Evolutionary conservation across 2,888 invertebrate species (phyloP).

Genomic region (Eulithis prunata): DNA sequence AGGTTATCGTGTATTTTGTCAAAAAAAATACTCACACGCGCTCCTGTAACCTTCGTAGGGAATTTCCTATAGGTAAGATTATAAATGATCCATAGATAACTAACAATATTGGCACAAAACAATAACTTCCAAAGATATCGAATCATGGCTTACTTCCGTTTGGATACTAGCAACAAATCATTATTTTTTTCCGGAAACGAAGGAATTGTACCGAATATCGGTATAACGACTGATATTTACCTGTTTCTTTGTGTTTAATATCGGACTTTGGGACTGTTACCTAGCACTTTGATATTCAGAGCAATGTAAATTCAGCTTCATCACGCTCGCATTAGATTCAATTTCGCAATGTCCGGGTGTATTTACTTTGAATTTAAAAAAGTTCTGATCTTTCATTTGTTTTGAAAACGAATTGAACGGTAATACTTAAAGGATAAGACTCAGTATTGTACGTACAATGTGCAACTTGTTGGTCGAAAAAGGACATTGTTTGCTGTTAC

Average conservation of each 20-base stretch:
- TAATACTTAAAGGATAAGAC: too few species aligned
- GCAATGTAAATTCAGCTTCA: neutral
- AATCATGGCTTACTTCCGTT: constrained; percentile 7
- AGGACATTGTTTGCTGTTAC: too few species aligned
- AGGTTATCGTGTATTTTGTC: too few species aligned
- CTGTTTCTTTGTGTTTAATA: constrained; percentile 27
- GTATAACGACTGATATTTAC: constrained; percentile 26
- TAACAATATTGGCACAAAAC: constrained; percentile 16
- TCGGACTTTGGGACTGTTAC: constrained; percentile 5
- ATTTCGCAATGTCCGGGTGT: neutral
- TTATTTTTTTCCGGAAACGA: constrained; percentile 24
- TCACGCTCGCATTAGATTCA: neutral
- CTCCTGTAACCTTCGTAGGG: too few species aligned
- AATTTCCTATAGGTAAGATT: too few species aligned
- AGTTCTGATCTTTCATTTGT: neutral
- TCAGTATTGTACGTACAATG: too few species aligned
- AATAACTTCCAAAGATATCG: constrained; percentile 7
- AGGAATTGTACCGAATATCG: constrained; percentile 23
- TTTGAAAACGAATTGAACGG: neutral
- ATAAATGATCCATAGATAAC: neutral
- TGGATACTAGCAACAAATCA: constrained; percentile 20
- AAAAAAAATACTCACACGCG: too few species aligned
- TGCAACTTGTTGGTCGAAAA: too few species aligned
- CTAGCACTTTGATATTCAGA: neutral
- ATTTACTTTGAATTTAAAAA: neutral